Percentiles rank a stretch among this genome's conserved stretches.
phyloP scores from a whole-genome alignment of 2,797 vertebrate genomes.

The Myoxocephalus aenaeus region DNA sequence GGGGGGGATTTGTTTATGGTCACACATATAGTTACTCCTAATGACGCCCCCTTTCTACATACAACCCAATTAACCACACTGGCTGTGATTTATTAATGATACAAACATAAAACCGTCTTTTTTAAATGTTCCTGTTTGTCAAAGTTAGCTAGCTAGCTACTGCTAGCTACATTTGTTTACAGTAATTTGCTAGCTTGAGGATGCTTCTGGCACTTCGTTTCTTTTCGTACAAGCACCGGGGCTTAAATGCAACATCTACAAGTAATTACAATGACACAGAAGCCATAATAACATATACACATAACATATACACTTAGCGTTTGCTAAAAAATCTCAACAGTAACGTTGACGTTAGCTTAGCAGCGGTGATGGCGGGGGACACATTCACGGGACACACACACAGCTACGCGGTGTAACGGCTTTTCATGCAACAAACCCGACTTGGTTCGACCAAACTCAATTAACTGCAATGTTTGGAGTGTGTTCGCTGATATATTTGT shows the following conservation, averaged over 20 bases:
- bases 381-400: conserved; percentile 69
- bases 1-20: background rate
- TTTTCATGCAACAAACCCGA: background rate
- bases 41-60: rapidly evolving
- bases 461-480: rapidly evolving
- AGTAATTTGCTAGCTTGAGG: background rate
- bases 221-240: rapidly evolving
- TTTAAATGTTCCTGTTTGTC: background rate
- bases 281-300: background rate
- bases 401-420: background rate
- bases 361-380: conserved; percentile 63
- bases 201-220: background rate
- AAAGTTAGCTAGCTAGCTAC: conserved; percentile 13
- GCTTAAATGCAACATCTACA: rapidly evolving
- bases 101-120: rapidly evolving
- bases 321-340: background rate
- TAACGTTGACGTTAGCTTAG: conserved; percentile 66
- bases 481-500: rapidly evolving
- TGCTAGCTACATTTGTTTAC: conserved; percentile 22
- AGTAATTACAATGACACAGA: rapidly evolving
- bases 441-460: rapidly evolving
- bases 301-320: background rate
- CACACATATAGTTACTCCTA: background rate
- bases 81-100: background rate
- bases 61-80: background rate